Base-by-base conservation (phyloP, 2,113 vertebrate genomes). In the Indicator maculatus region DNA sequence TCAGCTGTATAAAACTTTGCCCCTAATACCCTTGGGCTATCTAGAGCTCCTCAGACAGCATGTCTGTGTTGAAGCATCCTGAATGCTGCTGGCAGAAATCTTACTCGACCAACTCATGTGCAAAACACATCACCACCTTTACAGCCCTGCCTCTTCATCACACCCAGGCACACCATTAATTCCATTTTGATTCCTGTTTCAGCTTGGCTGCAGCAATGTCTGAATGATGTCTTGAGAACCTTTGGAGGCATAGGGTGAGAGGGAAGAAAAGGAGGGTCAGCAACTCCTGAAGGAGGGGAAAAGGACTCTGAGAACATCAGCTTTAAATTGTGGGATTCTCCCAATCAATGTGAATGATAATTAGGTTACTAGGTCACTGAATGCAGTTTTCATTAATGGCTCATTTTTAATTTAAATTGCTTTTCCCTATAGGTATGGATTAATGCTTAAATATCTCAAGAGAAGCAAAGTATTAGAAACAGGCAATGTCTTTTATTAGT, bases 311-410 rank as follows among this genome's bases (percentile, higher is more conserved):
- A 74, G 69, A 38, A 71, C 75, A 83, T 4, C 50, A 85, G 1
- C 55, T 65, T 36, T 6, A 75, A 88, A 44, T 53, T 70, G 64
- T 67, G 44, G 53, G 73, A 88, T 47, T 65, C 38, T 90, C 61
- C 74, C 55, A 75, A 73, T 86, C 73, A 82, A 23, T 82, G 58
- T 11, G 69, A 84, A 84, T 61, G 66, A 73, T 95, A 97, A 96
- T 96, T 93, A 89, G 95, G 96, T 96, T 83, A 96, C 85, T 95
- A 83, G 85, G 89, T 93, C 94, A 91, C 26, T 11, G 91, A 86
- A 93, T 71, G 82, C 79, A 91, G 44, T 78, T 96, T 97, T 95
- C 89, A 83, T 95, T 95, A 95, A 94, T 69, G 88, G 79, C 61
- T 95, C 73, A 72, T 78, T 58, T 95, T 96, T 96, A 92, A 95